A percentile compares a stretch with the other conserved stretches of the same genome.
Evolutionary conservation across 2,113 vertebrate genomes (phyloP).

Genomic region (Dasyprocta punctata): DNA sequence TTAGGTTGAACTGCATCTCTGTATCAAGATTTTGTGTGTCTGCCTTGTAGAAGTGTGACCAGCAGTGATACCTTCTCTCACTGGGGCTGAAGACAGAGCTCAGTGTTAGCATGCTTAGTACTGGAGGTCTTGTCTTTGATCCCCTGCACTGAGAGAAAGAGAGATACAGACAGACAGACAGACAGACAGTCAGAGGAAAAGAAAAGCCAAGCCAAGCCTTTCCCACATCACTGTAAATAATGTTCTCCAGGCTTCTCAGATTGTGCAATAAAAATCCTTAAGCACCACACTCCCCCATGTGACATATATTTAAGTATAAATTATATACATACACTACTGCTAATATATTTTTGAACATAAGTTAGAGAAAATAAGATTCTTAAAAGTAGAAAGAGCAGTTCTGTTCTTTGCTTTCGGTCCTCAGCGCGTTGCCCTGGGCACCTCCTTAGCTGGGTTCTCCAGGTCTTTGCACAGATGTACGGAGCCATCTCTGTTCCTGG

Average conservation of each 20-base stretch:
- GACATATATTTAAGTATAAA: not conserved
- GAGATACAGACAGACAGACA: not conserved
- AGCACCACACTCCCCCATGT: not conserved
- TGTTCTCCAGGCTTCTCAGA: not conserved
- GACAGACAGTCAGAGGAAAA: not conserved
- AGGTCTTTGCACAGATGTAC: not conserved
- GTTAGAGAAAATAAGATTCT: constrained; percentile 29
- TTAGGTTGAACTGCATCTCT: constrained; percentile 47
- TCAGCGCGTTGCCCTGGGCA: not conserved
- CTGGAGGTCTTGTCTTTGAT: not conserved
- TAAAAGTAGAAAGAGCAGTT: not conserved
- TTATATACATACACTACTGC: not conserved
- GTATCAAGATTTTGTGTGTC: not conserved
- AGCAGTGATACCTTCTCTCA: not conserved
- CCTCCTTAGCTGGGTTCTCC: not conserved
- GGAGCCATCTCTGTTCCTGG: not conserved
- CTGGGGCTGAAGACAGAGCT: not conserved
- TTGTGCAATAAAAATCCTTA: not conserved
- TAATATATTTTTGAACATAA: not conserved
- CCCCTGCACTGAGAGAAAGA: not conserved
- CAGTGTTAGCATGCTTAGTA: not conserved
- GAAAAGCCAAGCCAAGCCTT: not conserved
- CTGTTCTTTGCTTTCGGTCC: not conserved
- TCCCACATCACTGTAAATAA: not conserved
- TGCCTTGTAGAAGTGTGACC: not conserved